phyloP scores from a whole-genome alignment of 2,113 vertebrate genomes.

The Thalassoma bifasciatum region DNA sequence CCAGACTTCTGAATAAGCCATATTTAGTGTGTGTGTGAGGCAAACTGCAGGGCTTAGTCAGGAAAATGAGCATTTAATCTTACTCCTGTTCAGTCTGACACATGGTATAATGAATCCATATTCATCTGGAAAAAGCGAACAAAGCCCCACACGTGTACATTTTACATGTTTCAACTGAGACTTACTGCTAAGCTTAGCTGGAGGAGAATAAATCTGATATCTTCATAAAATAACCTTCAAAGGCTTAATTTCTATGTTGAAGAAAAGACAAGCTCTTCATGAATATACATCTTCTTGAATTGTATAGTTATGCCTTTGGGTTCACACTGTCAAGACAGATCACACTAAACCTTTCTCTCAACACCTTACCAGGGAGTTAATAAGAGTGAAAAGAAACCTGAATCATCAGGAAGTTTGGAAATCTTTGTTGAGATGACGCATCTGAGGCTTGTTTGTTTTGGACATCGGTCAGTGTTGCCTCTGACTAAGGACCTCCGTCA shows the following conservation, averaged over 20 bases:
- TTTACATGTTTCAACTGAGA: constrained; percentile 21
- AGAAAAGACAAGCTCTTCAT: constrained; percentile 36
- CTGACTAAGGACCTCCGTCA: constrained; percentile 8
- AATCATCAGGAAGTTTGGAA: constrained; percentile 19
- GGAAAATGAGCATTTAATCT: constrained; percentile 9
- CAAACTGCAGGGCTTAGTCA: constrained; percentile 1
- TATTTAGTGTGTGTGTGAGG: not conserved
- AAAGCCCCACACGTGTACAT: not conserved
- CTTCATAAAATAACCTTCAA: constrained; percentile 33
- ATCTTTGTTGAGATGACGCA: constrained; percentile 26
- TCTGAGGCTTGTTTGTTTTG: constrained; percentile 31
- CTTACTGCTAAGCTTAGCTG: constrained; percentile 6
- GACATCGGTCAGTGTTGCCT: not conserved
- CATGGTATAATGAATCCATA: not conserved
- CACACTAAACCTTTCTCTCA: not conserved
- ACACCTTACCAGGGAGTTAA: constrained; percentile 9
- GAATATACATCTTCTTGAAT: constrained; percentile 8
- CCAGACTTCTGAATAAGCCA: constrained; percentile 1
- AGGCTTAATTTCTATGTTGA: constrained; percentile 13
- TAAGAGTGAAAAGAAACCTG: constrained; percentile 1
- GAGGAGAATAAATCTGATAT: not conserved
- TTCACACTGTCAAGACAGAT: constrained; percentile 40
- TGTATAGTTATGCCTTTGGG: constrained; percentile 17
- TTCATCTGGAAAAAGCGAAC: not conserved
- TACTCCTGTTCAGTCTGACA: constrained; percentile 7